A percentile compares a stretch with the other conserved stretches of the same genome.
phyloP scores from a whole-genome alignment of 2,797 vertebrate species.

The Microctenopoma steveboyesi region DNA sequence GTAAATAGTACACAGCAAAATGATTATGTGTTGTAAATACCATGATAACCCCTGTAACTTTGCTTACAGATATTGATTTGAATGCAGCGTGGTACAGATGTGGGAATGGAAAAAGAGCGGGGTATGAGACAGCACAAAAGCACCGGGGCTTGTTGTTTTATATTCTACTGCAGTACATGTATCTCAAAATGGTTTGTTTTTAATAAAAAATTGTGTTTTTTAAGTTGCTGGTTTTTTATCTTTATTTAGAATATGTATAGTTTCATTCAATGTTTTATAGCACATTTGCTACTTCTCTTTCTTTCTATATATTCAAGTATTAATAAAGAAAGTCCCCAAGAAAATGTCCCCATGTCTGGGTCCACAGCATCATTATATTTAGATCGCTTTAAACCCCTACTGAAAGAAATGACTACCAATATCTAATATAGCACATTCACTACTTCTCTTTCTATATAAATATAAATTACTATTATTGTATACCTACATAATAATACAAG shows the following conservation, averaged over 20 bases:
- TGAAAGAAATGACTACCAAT: too few species aligned
- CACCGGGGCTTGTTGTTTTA: slow-evolving; percentile 15
- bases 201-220: slow-evolving; percentile 46
- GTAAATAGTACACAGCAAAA: background rate
- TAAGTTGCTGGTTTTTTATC: background rate
- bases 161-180: slow-evolving; percentile 20
- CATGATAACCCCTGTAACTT: slow-evolving; percentile 15
- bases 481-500: too few species aligned
- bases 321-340: too few species aligned
- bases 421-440: too few species aligned
- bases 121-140: background rate
- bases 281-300: background rate
- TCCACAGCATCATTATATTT: too few species aligned
- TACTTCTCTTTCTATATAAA: too few species aligned
- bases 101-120: background rate
- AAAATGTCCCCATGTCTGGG: too few species aligned
- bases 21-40: slow-evolving; percentile 47
- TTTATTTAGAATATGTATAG: slow-evolving; percentile 2
- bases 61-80: slow-evolving; percentile 15
- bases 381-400: too few species aligned
- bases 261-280: background rate
- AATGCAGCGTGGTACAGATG: slow-evolving; percentile 1
- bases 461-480: too few species aligned
- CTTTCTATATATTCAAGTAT: too few species aligned
- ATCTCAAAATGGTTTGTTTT: slow-evolving; percentile 40